Evolutionary conservation across 2,888 invertebrate genomes (phyloP).

Genomic region (Arrhopalites spinosus): DNA sequence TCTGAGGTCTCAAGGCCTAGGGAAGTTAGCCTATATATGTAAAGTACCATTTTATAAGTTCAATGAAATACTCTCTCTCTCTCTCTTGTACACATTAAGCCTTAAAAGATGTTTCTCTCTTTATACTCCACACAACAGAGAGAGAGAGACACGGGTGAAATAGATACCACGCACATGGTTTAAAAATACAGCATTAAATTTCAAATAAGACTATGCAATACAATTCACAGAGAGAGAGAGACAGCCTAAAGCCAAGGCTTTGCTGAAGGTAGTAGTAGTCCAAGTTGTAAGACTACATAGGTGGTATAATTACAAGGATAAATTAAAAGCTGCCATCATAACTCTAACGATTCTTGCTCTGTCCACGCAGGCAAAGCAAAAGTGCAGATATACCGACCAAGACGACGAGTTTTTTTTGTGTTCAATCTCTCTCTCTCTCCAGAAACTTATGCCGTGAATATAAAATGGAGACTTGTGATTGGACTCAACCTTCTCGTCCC

Average conservation of each 20-base stretch:
- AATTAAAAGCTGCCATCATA: slow-evolving; percentile 51
- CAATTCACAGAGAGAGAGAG: slow-evolving; percentile 4
- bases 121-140: no score
- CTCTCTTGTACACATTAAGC: no score
- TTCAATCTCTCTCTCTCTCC: neutral
- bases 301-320: slow-evolving; percentile 54
- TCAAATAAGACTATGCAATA: no score
- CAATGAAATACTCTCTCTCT: no score
- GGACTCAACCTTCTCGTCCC: neutral
- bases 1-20: no score
- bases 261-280: slow-evolving; percentile 19
- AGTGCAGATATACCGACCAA: neutral
- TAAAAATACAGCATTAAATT: no score
- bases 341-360: slow-evolving; percentile 41
- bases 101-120: no score
- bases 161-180: no score
- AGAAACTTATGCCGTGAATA: slow-evolving; percentile 24
- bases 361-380: slow-evolving; percentile 15
- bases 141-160: no score
- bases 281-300: slow-evolving; percentile 31
- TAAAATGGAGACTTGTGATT: slow-evolving; percentile 24
- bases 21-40: no score
- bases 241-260: neutral
- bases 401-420: neutral
- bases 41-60: no score